Evolutionary conservation across 2,888 invertebrate species (phyloP).

Genomic region (Drosophila meridionalis): DNA sequence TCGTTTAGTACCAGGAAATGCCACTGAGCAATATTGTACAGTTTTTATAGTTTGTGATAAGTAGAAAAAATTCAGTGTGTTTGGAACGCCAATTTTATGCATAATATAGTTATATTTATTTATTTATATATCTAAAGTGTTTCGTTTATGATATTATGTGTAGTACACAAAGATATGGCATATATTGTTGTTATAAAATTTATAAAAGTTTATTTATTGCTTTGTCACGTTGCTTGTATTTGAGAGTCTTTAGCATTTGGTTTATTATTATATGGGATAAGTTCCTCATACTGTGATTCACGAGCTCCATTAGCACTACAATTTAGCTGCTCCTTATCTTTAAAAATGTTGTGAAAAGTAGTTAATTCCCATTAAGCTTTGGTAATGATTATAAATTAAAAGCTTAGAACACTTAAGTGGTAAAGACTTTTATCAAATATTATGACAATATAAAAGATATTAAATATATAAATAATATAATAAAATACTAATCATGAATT

Average conservation of each 20-base stretch:
- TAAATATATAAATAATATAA: background rate
- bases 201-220: too few species aligned
- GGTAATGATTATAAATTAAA: background rate
- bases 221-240: too few species aligned
- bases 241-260: too few species aligned
- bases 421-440: background rate
- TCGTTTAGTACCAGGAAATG: background rate
- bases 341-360: background rate
- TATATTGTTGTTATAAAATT: too few species aligned
- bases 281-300: background rate
- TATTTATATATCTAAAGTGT: background rate
- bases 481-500: background rate
- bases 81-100: background rate
- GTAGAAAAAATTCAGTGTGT: background rate
- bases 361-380: background rate
- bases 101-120: background rate
- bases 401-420: background rate
- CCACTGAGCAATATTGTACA: background rate
- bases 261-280: background rate
- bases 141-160: background rate
- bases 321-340: background rate
- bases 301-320: background rate
- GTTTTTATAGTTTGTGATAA: background rate
- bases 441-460: background rate
- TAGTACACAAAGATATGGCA: background rate